These are phyloP conservation scores for Actinia tenebrosa DNA, from an alignment of 64 coral and sea anemone genomes.

Conservation along the genomic window DNA sequence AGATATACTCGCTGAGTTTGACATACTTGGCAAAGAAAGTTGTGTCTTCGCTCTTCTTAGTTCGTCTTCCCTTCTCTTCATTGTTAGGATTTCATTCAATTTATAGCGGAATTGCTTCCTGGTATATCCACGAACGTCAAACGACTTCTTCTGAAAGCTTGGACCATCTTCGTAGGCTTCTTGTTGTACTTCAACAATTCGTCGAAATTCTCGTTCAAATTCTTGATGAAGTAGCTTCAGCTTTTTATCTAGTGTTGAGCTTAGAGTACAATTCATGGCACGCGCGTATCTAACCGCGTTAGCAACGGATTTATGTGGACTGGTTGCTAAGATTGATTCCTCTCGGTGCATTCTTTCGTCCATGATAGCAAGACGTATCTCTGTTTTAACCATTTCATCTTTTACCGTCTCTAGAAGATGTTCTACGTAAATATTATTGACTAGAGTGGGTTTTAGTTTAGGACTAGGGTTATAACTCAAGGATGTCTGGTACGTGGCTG, in stretches of 20 bases:
- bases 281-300: constrained; percentile 59
- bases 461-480: constrained; percentile 11
- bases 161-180: constrained; percentile 6
- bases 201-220: constrained; percentile 62
- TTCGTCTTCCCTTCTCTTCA: constrained; percentile 27
- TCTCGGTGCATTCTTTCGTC: constrained; percentile 60
- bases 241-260: constrained; percentile 47
- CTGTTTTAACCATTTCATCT: constrained; percentile 15
- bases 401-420: constrained; percentile 19
- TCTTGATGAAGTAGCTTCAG: constrained; percentile 41
- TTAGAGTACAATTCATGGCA: constrained; percentile 44
- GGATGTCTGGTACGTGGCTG: not conserved
- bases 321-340: constrained; percentile 52
- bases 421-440: constrained; percentile 5
- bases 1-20: not conserved
- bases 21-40: constrained; percentile 50
- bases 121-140: constrained; percentile 4
- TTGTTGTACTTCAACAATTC: constrained; percentile 51
- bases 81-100: constrained; percentile 24
- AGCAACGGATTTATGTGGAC: constrained; percentile 52
- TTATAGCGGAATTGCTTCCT: constrained; percentile 37
- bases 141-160: not conserved
- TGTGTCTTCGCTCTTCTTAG: constrained; percentile 35
- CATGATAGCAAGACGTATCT: constrained; percentile 30
- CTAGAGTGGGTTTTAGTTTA: not conserved